phyloP scores from a whole-genome alignment of 30 jellyfish, hydroid and myxozoan species.

The Pelagia noctiluca region DNA sequence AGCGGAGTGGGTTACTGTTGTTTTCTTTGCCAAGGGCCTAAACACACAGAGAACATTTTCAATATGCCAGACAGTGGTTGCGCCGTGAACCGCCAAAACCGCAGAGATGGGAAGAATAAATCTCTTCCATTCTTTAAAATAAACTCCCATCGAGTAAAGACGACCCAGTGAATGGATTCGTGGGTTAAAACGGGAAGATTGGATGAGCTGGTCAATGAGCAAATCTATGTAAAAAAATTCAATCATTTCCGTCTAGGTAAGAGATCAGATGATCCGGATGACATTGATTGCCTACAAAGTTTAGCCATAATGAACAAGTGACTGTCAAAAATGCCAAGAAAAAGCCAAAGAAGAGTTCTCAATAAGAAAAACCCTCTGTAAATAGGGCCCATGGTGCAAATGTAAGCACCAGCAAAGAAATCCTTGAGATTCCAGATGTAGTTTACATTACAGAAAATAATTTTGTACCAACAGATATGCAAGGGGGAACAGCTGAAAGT shows the following conservation, averaged over 20 bases:
- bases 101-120: constrained; percentile 2
- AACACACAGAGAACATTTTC: neutral
- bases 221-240: constrained; percentile 17
- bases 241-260: neutral
- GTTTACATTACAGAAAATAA: neutral
- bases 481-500: neutral
- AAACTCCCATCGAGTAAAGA: constrained; percentile 48
- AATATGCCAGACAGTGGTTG: constrained; percentile 72
- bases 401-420: neutral
- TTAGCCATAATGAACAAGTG: constrained; percentile 11
- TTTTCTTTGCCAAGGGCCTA: neutral
- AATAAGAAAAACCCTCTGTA: neutral
- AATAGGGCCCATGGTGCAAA: neutral
- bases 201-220: constrained; percentile 58
- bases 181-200: constrained; percentile 43
- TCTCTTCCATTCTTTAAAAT: constrained; percentile 35
- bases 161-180: constrained; percentile 67
- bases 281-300: constrained; percentile 27
- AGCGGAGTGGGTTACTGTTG: neutral
- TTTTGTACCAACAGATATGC: neutral
- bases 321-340: constrained; percentile 27
- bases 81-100: constrained; percentile 39
- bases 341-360: neutral
- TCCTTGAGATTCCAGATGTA: neutral
- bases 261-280: constrained; percentile 23